Percentiles rank a stretch among this genome's conserved stretches.
Conservation (phyloP, 1,140 invertebrate species). For the Trialeurodes vaporariorum region DNA sequence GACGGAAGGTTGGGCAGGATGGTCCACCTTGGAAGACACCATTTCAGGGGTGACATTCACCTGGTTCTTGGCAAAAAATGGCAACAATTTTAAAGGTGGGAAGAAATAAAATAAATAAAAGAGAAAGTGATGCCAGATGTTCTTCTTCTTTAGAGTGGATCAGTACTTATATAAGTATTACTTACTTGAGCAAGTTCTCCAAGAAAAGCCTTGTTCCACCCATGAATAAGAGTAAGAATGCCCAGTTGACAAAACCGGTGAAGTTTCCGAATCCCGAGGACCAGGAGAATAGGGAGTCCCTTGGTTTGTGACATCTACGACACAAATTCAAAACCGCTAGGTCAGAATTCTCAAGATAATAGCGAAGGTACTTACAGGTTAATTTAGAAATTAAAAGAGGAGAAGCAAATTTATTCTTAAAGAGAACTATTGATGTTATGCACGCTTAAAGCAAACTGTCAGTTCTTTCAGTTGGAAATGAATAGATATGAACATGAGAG, state of each 20-base stretch:
- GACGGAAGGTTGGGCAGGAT: no score
- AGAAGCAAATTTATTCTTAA: not conserved
- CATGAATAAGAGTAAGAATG: slow-evolving; percentile 81
- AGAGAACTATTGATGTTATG: not conserved
- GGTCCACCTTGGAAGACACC: no score
- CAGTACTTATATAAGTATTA: no score
- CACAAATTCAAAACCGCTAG: slow-evolving; percentile 33
- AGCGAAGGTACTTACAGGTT: not conserved
- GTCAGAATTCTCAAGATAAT: not conserved
- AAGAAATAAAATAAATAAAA: no score
- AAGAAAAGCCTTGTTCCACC: slow-evolving; percentile 85
- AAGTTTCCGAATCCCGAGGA: slow-evolving; percentile 91
- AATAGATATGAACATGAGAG: no score
- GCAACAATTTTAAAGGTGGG: no score
- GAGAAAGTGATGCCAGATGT: not conserved
- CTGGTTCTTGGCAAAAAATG: no score
- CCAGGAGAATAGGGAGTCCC: slow-evolving; percentile 92
- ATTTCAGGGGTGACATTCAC: no score
- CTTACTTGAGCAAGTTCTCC: slow-evolving; percentile 96
- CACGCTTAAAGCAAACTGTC: no score
- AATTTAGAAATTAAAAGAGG: not conserved
- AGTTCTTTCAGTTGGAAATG: no score
- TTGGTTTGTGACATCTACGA: slow-evolving; percentile 79
- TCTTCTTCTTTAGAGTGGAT: not conserved
- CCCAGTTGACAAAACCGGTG: slow-evolving; percentile 90